Base-by-base conservation (phyloP, 2,888 invertebrate species). In the Strigamia transsilvanica region DNA sequence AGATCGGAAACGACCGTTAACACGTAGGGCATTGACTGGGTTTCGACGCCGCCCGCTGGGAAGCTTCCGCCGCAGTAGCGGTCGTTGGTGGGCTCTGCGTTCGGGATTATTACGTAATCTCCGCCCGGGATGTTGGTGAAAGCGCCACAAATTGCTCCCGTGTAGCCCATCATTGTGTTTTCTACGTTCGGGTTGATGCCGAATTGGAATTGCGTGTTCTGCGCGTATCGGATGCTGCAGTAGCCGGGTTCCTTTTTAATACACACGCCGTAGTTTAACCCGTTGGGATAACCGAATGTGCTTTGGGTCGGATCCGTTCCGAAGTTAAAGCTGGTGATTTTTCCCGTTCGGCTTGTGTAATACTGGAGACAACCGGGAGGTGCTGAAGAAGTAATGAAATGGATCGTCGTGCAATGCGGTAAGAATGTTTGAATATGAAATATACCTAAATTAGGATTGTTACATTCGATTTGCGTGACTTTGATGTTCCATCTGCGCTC, bases 251-350 rank as follows among this genome's bases (percentile, higher is more conserved):
- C 89, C 83, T 92, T 90, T 85, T 90, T 87, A 84, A 94, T 91
- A 86, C 94, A 94, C 84, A 93, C 92, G 0, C 92, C 93, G 86
- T 94, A 94, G 86, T 94, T 94, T 4, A 94, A 87, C 87, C 94
- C 93, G 86, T 93, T 94, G 94, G 81, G 81, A 18, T 81, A 81
- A 27, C 81, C 81, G 61, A 12, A 21, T 27, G 81, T 81, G 21
- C 81, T 81, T 66, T 81, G 81, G 5, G 81, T 81, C 12, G 66
- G 66, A 34, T 81, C 81, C 0, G 66, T 81, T 13, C 81, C 81
- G 66, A 81, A 81, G 42, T 81, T 81, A 18, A 81, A 81, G 12
- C 18, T 38, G 2, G 66, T 81, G 10, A 81, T 81, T 66, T 66
- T 81, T 34, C 81, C 81, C 6, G 61, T 18, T 0, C 61, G n/a